Percentiles rank a stretch among this genome's conserved stretches.
Conservation (phyloP, 2,888 invertebrate genomes). For the Pyrochroa serraticornis region DNA sequence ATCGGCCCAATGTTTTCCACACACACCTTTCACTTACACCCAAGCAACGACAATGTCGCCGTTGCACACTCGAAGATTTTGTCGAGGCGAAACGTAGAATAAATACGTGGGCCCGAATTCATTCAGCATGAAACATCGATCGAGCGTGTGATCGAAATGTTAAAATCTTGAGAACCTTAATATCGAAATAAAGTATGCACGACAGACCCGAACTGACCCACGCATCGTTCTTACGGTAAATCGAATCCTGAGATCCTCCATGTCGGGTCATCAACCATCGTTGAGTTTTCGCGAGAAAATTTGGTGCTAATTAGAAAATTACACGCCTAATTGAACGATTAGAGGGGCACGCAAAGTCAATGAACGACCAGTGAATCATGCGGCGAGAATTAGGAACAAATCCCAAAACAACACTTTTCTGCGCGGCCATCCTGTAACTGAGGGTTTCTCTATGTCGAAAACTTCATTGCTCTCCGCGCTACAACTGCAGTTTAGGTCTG, state of each 20-base stretch:
- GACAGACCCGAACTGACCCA: no score
- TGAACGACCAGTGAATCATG: conserved; percentile 20
- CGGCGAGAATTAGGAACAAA: conserved; percentile 14
- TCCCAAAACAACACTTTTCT: no score
- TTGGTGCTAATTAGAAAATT: not conserved
- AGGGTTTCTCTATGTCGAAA: no score
- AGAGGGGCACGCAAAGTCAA: conserved; percentile 12
- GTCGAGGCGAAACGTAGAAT: no score
- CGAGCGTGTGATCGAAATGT: conserved; percentile 8
- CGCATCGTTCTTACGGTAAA: no score
- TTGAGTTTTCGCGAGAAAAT: not conserved
- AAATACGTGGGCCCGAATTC: conserved; percentile 22
- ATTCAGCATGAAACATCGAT: conserved; percentile 26
- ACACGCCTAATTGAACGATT: conserved; percentile 5
- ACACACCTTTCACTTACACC: conserved; percentile 25
- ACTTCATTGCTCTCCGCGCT: no score
- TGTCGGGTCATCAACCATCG: not conserved
- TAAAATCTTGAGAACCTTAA: not conserved
- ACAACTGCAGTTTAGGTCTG: no score
- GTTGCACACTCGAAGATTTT: not conserved
- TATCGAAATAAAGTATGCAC: not conserved
- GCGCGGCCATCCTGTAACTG: no score
- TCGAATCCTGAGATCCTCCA: no score
- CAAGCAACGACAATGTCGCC: conserved; percentile 8
- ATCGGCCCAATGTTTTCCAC: not conserved